Evolutionary conservation across 92 coral and sea anemone species (phyloP), one percentile per base, ranked within the genome.

Genomic region (Phymanthus crucifer): DNA sequence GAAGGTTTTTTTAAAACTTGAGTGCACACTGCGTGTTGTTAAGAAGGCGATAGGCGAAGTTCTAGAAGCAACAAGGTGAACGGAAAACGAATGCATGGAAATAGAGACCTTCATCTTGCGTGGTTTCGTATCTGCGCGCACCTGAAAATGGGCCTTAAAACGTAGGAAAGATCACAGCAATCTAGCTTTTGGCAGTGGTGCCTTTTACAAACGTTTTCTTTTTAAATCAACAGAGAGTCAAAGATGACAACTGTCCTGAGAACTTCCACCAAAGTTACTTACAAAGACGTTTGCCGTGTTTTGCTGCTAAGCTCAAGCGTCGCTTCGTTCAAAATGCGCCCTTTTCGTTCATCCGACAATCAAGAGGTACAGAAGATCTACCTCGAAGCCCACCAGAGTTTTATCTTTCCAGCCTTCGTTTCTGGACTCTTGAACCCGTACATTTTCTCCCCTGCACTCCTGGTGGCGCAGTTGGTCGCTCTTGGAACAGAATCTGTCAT

Each of bases 301-400:
- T 65, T 47, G 64, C 71, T 61, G n/a, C 43, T 75, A 24, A 35
- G 27, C 32, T 27, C 81, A 77, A 64, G 40, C 12, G 37, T 32
- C 32, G 36, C 43, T 45, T 24, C 57, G 6, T 70, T 21, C 58
- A 82, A 74, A 3, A 72, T 87, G 40, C 64, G 85, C 32, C 78
- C 72, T 38, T 83, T 78, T 23, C 72, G 67, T 14, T 38, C 46
- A 40, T 23, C 80, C 35, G 91, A 87, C 79, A 48, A 70, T 40
- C 56, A 83, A 34, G 71, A 68, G 7, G 65, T 87, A 21, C 78
- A 79, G 37, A 56, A 56, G 23, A 79, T 87, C 4, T 87, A 87
- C 70, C 79, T 73, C 27, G 85, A 83, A 29, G 91, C 91, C 24
- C 91, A 87, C n/a, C 46, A 81, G 40, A 87, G 88, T 81, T 72